A percentile compares a stretch with the other conserved stretches of the same genome.
These are phyloP conservation scores for Onychomys arenicola DNA, from an alignment of 2,797 vertebrate genomes.

Conservation along the genomic window DNA sequence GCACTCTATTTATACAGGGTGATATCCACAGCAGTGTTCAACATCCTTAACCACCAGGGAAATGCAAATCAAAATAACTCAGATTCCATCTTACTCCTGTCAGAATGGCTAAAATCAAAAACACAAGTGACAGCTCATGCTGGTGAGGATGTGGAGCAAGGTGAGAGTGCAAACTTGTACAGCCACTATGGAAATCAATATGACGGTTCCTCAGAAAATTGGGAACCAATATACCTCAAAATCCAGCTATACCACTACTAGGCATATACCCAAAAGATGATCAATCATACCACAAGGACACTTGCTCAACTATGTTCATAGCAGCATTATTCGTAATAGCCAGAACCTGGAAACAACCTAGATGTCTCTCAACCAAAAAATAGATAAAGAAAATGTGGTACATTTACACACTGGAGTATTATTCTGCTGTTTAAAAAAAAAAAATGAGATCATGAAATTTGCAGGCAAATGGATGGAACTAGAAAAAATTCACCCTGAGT, in stretches of 20 bases:
- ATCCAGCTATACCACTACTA: too few relatives aligned
- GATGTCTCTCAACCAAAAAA: not conserved
- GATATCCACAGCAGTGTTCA: too few relatives aligned
- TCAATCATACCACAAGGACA: not conserved
- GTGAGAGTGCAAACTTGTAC: too few relatives aligned
- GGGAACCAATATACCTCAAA: too few relatives aligned
- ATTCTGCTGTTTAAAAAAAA: too few relatives aligned
- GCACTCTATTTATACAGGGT: too few relatives aligned
- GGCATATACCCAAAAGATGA: not conserved
- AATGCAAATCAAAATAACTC: not conserved
- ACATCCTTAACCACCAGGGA: not conserved
- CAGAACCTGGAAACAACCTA: not conserved
- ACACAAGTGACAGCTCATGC: not conserved
- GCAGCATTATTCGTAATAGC: not conserved
- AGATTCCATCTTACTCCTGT: not conserved
- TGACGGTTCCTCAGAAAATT: too few relatives aligned
- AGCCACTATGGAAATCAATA: too few relatives aligned
- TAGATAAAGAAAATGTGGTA: not conserved
- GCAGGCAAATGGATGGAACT: too few relatives aligned
- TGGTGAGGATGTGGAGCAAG: too few relatives aligned
- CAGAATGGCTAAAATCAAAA: not conserved
- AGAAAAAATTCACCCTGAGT: not conserved
- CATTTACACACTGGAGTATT: not conserved
- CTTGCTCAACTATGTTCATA: not conserved
- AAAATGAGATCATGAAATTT: too few relatives aligned